These are phyloP conservation scores for Rutpela maculata DNA, from an alignment of 2,888 invertebrate genomes.

Conservation along the genomic window DNA sequence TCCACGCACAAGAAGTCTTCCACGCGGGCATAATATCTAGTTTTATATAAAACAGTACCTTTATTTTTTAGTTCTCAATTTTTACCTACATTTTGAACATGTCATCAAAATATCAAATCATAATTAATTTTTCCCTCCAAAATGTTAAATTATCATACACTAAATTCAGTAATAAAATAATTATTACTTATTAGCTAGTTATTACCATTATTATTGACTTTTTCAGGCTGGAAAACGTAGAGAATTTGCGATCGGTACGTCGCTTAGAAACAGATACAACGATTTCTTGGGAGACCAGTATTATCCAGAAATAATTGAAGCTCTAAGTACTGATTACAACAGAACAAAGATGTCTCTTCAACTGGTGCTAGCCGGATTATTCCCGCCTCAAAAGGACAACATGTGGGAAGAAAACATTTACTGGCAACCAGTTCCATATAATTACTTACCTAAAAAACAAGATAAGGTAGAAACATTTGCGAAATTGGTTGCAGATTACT, in stretches of 20 bases:
- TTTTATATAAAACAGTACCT: too few species aligned
- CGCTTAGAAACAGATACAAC: slow-evolving; percentile 78
- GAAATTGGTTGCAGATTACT: neutral
- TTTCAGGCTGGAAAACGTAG: slow-evolving; percentile 65
- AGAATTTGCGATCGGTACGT: slow-evolving; percentile 78
- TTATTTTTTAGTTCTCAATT: too few species aligned
- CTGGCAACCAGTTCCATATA: slow-evolving; percentile 87
- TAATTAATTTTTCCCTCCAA: too few species aligned
- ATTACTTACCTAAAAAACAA: slow-evolving; percentile 75
- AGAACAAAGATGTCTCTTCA: slow-evolving; percentile 84
- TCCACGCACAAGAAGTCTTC: too few species aligned
- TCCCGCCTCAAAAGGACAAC: slow-evolving; percentile 77
- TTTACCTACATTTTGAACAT: too few species aligned
- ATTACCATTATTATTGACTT: too few species aligned
- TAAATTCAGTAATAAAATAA: too few species aligned
- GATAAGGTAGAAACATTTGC: slow-evolving; percentile 56
- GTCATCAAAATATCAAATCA: too few species aligned
- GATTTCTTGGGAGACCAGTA: slow-evolving; percentile 78
- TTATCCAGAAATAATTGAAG: slow-evolving; percentile 76
- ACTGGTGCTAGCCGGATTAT: slow-evolving; percentile 81
- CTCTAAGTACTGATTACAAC: slow-evolving; percentile 82
- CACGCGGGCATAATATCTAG: too few species aligned
- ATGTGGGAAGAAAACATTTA: slow-evolving; percentile 76
- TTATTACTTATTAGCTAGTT: too few species aligned
- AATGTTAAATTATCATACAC: too few species aligned